Conservation (phyloP, 1,140 invertebrate genomes). For the Hylaeus anthracinus region DNA sequence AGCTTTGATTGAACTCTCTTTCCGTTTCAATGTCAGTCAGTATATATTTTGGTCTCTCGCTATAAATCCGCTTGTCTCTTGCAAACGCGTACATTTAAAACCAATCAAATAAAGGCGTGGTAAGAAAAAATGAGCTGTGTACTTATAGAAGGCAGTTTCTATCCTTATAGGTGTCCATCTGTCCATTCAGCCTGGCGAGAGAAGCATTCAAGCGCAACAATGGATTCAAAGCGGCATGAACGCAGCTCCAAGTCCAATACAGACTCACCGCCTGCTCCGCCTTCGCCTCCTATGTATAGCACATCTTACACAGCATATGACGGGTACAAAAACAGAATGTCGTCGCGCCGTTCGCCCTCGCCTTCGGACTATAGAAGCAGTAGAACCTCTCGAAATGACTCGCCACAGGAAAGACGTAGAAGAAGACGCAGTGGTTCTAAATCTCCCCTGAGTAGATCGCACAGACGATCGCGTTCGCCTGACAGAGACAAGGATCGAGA, state of each 20-base stretch:
- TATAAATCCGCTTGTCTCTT: constrained; percentile 66
- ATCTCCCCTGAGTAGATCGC: constrained; percentile 63
- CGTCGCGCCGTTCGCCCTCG: constrained; percentile 70
- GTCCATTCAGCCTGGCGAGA: constrained; percentile 60
- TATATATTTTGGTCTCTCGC: constrained; percentile 64
- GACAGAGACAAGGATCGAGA: constrained; percentile 66
- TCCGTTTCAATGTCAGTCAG: constrained; percentile 20
- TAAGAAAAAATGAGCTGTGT: constrained; percentile 62
- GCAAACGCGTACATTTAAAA: constrained; percentile 64
- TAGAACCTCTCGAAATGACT: constrained; percentile 66
- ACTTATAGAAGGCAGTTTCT: constrained; percentile 81
- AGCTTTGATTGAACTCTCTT: constrained; percentile 20
- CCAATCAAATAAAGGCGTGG: constrained; percentile 72
- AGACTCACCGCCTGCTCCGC: constrained; percentile 72
- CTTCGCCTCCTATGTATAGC: constrained; percentile 75
- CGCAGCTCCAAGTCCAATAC: constrained; percentile 63
- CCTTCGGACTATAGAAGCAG: constrained; percentile 65
- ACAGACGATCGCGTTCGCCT: constrained; percentile 70
- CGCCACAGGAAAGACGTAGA: constrained; percentile 70
- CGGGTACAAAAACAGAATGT: constrained; percentile 68
- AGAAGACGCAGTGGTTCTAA: constrained; percentile 71
- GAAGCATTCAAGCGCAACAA: constrained; percentile 52
- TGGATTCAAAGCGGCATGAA: constrained; percentile 71
- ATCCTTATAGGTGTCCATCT: constrained; percentile 79
- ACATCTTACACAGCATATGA: constrained; percentile 66